Evolutionary conservation across 2,113 vertebrate species (phyloP).

Genomic region (Uria aalge): DNA sequence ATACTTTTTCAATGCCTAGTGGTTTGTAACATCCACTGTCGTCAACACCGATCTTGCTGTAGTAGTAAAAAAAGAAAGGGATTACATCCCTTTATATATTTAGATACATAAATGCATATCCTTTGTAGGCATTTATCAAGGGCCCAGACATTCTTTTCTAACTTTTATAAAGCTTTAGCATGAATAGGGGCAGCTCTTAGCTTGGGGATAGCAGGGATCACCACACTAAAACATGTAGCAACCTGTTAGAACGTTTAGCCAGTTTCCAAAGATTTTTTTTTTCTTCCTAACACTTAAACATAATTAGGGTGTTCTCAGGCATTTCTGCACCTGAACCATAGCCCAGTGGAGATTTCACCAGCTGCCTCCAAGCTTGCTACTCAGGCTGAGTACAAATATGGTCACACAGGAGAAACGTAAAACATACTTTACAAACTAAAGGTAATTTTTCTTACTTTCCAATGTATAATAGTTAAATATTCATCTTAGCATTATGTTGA

Average conservation of each 20-base stretch:
- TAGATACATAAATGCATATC: background rate
- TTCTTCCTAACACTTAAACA: background rate
- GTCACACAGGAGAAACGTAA: background rate
- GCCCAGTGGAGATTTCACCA: background rate
- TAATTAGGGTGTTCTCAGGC: background rate
- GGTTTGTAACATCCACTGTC: background rate
- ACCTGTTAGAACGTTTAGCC: background rate
- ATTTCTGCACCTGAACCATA: background rate
- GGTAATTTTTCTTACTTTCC: background rate
- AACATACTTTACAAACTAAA: background rate
- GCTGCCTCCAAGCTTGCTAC: background rate
- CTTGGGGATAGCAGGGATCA: background rate
- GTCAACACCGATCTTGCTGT: background rate
- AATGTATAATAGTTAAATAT: background rate
- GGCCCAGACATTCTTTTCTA: background rate
- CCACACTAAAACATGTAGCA: background rate
- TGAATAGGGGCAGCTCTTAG: background rate
- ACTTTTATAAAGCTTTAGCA: background rate
- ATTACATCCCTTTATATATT: background rate
- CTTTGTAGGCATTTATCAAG: background rate
- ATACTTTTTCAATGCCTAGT: background rate
- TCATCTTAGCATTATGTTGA: background rate
- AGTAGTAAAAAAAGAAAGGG: background rate
- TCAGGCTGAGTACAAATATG: background rate
- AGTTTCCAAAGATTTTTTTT: background rate